phyloP scores from a whole-genome alignment of 92 coral and sea anemone species.

The Parazoanthus darwini region DNA sequence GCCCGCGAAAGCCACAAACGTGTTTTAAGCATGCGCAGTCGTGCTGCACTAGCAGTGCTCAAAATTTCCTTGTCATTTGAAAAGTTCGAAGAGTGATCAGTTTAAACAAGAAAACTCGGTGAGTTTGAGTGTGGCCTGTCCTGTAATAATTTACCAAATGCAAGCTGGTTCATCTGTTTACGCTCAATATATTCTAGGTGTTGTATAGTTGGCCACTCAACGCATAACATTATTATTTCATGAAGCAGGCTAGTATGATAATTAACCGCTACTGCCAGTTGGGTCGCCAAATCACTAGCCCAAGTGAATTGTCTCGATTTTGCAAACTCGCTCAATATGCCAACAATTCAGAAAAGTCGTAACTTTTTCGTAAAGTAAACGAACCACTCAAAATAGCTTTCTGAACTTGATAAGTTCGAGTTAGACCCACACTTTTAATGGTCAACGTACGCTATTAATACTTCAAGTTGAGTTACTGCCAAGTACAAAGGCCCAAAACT shows the following conservation, averaged over 20 bases:
- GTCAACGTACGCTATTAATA: slow-evolving; percentile 8
- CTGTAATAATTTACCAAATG: slow-evolving; percentile 83
- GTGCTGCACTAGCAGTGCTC: background rate
- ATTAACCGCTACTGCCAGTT: slow-evolving; percentile 55
- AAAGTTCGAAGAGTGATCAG: slow-evolving; percentile 5
- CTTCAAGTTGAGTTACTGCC: background rate
- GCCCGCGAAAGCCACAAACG: slow-evolving; percentile 72
- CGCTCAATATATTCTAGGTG: slow-evolving; percentile 85
- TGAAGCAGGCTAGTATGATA: slow-evolving; percentile 72
- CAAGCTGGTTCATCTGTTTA: slow-evolving; percentile 75
- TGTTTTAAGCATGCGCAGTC: slow-evolving; percentile 77
- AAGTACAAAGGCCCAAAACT: background rate
- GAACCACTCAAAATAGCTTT: background rate
- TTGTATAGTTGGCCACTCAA: slow-evolving; percentile 71
- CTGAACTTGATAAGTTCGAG: background rate
- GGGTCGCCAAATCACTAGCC: slow-evolving; percentile 17
- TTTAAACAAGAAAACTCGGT: background rate
- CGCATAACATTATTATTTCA: slow-evolving; percentile 73
- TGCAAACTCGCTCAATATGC: slow-evolving; percentile 1
- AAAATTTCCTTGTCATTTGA: slow-evolving; percentile 19
- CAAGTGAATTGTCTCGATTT: background rate
- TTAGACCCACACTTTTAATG: slow-evolving; percentile 24
- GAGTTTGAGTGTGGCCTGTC: slow-evolving; percentile 21
- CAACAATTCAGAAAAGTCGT: background rate
- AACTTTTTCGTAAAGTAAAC: background rate